Base-by-base conservation (phyloP, 2,113 vertebrate genomes). In the Peromyscus leucopus region DNA sequence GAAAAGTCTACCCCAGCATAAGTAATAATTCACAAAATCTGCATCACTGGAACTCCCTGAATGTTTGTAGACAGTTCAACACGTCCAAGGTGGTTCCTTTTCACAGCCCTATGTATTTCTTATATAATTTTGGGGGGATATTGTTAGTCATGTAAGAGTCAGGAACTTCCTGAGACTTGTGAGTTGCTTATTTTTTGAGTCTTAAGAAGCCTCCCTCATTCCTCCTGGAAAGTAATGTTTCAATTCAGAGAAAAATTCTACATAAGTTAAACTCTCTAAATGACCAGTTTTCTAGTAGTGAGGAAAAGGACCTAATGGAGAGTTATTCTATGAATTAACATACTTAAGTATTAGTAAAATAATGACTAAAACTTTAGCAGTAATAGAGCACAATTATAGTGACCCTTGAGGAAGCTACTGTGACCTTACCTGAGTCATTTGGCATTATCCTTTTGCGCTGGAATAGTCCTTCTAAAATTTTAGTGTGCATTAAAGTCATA, bases 321-420 rank as follows among this genome's bases (percentile, higher is more conserved):
- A 55, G 69, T 22, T 48, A 0, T 69, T 89, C 15, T 69, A 21
- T 4, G 61, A 31, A 69, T 17, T 83, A 67, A 6, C 16, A 82
- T 72, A 89, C 76, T 91, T 95, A 86, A 86, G 80, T 75, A 86
- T 89, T 28, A 67, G 72, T 59, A 93, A 93, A 93, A 74, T 55
- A 51, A 82, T 91, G 8, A 3, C 72, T 83, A 63, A 65, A 93
- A 72, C 2, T 11, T 28, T 36, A 94, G 48, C 36, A 94, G 42
- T 88, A 94, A 69, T 42, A 8, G 4, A 79, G 42, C 8, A 11
- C 1, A 79, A 36, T 59, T 78, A 59, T 28, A 71, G 55, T 59
- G 78, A 71, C 9, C 2, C 51, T 42, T 28, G 7, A 36, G 28
- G 39, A 79, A 79, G 0, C 22, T 33, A 39, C 11, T 2, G 26